Evolutionary conservation across 2,113 vertebrate species (phyloP).

Genomic region (Plotosus lineatus): DNA sequence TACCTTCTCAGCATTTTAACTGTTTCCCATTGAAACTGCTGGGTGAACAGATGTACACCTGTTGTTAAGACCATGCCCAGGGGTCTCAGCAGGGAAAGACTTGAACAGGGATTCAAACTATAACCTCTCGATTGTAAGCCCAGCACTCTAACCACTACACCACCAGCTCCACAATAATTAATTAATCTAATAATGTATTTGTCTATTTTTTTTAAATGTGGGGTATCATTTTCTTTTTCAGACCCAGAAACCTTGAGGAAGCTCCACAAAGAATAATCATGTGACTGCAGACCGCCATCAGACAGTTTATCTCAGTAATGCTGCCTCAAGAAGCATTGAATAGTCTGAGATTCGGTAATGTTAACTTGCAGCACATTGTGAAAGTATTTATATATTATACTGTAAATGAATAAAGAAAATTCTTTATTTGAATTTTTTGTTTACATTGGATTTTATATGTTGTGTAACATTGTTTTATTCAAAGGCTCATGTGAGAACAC

Average conservation of each 20-base stretch:
- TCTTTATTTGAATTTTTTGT: not conserved
- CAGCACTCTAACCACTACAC: no score
- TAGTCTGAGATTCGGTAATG: not conserved
- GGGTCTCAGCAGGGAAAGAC: no score
- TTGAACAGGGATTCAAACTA: no score
- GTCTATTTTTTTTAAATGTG: not conserved
- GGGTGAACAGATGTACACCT: no score
- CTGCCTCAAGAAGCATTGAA: not conserved
- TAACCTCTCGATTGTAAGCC: no score
- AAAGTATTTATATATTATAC: not conserved
- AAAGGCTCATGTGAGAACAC: not conserved
- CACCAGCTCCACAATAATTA: no score
- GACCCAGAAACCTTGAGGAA: not conserved
- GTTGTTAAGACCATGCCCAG: no score
- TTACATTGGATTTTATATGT: not conserved
- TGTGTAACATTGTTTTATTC: not conserved
- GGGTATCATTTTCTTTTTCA: conserved; percentile 2
- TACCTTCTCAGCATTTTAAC: no score
- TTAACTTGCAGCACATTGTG: not conserved
- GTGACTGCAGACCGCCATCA: not conserved
- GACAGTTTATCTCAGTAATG: not conserved
- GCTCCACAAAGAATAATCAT: not conserved
- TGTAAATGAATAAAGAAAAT: not conserved
- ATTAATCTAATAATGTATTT: no score
- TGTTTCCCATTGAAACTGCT: no score